A percentile compares a stretch with the other conserved stretches of the same genome.
Conservation (phyloP, 2,113 vertebrate genomes). For the Pica pica region DNA sequence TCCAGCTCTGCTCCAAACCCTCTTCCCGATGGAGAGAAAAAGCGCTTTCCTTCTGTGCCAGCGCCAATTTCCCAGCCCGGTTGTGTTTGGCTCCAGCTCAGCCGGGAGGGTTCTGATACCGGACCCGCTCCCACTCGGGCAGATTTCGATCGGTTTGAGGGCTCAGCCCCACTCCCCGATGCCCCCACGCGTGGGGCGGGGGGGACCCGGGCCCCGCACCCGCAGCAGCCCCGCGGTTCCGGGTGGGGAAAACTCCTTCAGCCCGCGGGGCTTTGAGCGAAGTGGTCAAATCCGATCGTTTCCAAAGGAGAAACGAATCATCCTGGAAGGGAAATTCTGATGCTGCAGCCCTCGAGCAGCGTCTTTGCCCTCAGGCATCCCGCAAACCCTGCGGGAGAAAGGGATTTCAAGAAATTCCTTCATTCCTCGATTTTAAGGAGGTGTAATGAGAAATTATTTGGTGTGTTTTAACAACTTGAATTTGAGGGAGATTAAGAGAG, state of each 20-base stretch:
- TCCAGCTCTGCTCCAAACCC: not conserved
- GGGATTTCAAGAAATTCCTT: not conserved
- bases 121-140: not conserved
- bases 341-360: not conserved
- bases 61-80: not conserved
- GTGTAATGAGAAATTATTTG: not conserved
- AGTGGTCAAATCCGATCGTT: not conserved
- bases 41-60: not conserved
- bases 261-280: not conserved
- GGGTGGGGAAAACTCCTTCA: accelerated
- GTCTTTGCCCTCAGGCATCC: not conserved
- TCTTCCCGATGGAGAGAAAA: not conserved
- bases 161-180: not conserved
- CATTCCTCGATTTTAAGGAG: accelerated
- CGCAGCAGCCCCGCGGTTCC: too few species aligned
- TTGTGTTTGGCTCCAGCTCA: not conserved
- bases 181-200: not conserved
- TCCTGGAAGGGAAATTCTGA: accelerated
- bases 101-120: accelerated
- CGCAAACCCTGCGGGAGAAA: not conserved
- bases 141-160: not conserved
- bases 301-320: not conserved
- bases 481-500: not conserved
- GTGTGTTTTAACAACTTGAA: accelerated
- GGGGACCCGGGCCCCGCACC: too few species aligned